Percentiles rank a stretch among this genome's conserved stretches.
Evolutionary conservation across 2,797 vertebrate genomes (phyloP).

Genomic region (Stomatorhinus walkeri): DNA sequence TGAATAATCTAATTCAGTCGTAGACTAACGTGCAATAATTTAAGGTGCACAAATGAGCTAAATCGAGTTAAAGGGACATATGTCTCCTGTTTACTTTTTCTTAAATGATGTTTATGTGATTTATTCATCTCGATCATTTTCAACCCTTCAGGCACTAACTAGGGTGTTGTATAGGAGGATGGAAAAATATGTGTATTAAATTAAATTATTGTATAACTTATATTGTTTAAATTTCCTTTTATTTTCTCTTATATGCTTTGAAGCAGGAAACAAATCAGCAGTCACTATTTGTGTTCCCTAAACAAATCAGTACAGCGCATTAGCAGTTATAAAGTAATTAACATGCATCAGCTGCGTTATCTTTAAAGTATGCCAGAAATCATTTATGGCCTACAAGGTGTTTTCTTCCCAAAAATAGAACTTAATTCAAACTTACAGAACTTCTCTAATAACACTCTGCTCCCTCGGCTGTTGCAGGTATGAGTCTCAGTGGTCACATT

Average conservation of each 20-base stretch:
- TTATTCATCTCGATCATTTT: neutral
- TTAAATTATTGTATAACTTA: neutral
- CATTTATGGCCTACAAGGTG: neutral
- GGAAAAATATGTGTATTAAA: neutral
- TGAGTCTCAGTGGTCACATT: neutral
- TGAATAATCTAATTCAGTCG: neutral
- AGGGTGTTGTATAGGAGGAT: neutral
- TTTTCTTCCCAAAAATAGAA: neutral
- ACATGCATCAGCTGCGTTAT: neutral
- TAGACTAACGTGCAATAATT: neutral
- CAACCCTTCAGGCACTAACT: neutral
- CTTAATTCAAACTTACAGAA: neutral
- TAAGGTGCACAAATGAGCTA: neutral
- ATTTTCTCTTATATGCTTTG: neutral
- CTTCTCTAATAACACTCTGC: neutral
- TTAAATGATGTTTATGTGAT: neutral
- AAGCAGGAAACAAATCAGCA: neutral
- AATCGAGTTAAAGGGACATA: neutral
- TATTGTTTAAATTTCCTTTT: neutral
- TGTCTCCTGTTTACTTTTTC: neutral
- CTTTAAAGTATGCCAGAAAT: neutral
- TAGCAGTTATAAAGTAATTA: neutral
- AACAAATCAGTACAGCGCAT: neutral
- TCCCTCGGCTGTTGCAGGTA: neutral
- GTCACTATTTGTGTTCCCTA: neutral